Base-by-base conservation (phyloP, 2,888 invertebrate species). In the Mesorhabditis sp. region DNA sequence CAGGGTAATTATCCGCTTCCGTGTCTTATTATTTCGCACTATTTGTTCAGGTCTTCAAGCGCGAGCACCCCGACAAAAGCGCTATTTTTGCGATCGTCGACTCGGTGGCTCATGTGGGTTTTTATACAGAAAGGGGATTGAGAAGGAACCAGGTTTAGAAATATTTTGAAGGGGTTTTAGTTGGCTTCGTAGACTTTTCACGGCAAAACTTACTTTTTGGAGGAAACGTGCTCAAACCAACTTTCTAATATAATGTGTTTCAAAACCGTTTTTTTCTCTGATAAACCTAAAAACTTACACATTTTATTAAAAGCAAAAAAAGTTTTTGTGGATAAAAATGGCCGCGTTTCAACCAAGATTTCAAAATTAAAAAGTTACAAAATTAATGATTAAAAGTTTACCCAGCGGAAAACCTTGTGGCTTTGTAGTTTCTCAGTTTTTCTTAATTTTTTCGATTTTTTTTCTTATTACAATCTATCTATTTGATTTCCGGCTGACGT, bases 401-500 rank as follows among this genome's bases (percentile, higher is more conserved):
- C 10, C 41, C 10, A 43, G 7, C 28, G 1, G 1, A 28, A 28
- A 28, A 28, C 28, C 28, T 28, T 28, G 28, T 28, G 1, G 28
- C 28, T 28, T 28, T 28, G 28, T 28, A 28, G 28, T 28, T n/a
- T n/a, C 44, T 10, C 6, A 10, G 28, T 28, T 43, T 61, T 62
- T 13, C n/a, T 50, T 13, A 50, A 50, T 10, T 50, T 50, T 50
- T 50, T 50, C 58, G n/a, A 28, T 28, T 28, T 28, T 28, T 28
- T 28, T 28, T 28, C 28, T 28, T 28, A 28, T 28, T 28, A 28
- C 28, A 28, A 28, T 28, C 28, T 13, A 62, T 7, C 5, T 43
- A 13, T 69, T 66, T 70, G n/a, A n/a, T n/a, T 74, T 15, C 61
- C 78, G 78, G 76, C 88, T 72, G 88, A 90, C 44, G 90, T 97